A percentile compares a stretch with the other conserved stretches of the same genome.
Conservation (phyloP, 2,113 vertebrate genomes). For the Anguilla rostrata region DNA sequence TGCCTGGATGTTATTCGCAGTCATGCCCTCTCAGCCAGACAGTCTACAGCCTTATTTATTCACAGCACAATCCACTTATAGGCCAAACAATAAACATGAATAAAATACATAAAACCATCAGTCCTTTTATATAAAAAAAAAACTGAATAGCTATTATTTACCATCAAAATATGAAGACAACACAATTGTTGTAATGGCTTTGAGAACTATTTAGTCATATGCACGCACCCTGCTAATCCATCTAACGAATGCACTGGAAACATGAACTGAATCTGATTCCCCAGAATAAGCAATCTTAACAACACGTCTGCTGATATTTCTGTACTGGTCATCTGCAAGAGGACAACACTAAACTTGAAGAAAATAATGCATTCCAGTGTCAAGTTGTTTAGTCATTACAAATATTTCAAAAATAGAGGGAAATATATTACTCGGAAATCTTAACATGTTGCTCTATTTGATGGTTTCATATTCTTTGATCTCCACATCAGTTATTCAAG, state of each 20-base stretch:
- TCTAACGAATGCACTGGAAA: no score
- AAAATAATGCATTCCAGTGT: not conserved
- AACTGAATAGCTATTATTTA: constrained; percentile 10
- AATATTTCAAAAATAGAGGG: no score
- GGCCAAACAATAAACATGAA: not conserved
- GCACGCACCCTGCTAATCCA: not conserved
- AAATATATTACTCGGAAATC: no score
- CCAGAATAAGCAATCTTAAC: no score
- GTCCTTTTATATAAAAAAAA: not conserved
- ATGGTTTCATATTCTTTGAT: not conserved
- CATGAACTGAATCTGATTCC: no score
- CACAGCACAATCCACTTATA: constrained; percentile 59
- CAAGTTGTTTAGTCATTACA: no score
- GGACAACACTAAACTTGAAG: not conserved
- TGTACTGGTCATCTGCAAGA: no score
- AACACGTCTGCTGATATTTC: no score
- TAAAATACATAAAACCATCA: not conserved
- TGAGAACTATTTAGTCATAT: not conserved
- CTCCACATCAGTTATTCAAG: not conserved
- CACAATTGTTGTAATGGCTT: not conserved
- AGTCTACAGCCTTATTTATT: constrained; percentile 58
- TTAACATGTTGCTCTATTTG: no score
- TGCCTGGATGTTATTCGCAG: constrained; percentile 64
- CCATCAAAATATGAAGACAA: constrained; percentile 4
- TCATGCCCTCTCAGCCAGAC: constrained; percentile 63